A percentile compares a stretch with the other conserved stretches of the same genome.
phyloP scores from a whole-genome alignment of 2,888 invertebrate genomes.

The Eueremaeus valkanovi region DNA sequence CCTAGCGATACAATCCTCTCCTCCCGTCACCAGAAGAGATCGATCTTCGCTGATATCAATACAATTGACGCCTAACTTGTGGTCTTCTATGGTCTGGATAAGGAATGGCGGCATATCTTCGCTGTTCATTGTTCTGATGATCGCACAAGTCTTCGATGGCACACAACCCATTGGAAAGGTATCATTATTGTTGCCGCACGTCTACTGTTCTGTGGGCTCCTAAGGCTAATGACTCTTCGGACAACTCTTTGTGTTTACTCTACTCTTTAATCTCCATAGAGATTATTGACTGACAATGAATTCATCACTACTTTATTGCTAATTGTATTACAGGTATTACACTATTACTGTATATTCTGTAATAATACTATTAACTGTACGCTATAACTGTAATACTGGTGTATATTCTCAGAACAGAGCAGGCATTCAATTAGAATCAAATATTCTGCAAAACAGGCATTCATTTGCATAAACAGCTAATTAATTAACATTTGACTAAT shows the following conservation, averaged over 20 bases:
- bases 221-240: background rate
- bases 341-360: too few relatives aligned
- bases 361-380: too few relatives aligned
- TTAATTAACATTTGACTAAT: too few relatives aligned
- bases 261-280: conserved; percentile 22
- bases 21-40: conserved; percentile 56
- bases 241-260: background rate
- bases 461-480: too few relatives aligned
- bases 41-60: conserved; percentile 56
- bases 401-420: too few relatives aligned
- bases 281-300: conserved; percentile 24
- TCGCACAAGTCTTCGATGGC: conserved; percentile 14
- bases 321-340: too few relatives aligned
- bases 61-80: conserved; percentile 56
- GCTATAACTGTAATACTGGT: too few relatives aligned
- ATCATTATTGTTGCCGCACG: conserved; percentile 3
- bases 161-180: conserved; percentile 23
- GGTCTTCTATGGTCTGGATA: conserved; percentile 50
- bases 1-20: conserved; percentile 55
- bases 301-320: too few relatives aligned
- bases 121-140: background rate
- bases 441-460: too few relatives aligned
- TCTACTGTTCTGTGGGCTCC: background rate
- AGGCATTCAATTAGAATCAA: too few relatives aligned
- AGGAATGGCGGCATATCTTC: conserved; percentile 30